phyloP scores from a whole-genome alignment of 1,140 invertebrate genomes.

The Drosophila nebulosa region DNA sequence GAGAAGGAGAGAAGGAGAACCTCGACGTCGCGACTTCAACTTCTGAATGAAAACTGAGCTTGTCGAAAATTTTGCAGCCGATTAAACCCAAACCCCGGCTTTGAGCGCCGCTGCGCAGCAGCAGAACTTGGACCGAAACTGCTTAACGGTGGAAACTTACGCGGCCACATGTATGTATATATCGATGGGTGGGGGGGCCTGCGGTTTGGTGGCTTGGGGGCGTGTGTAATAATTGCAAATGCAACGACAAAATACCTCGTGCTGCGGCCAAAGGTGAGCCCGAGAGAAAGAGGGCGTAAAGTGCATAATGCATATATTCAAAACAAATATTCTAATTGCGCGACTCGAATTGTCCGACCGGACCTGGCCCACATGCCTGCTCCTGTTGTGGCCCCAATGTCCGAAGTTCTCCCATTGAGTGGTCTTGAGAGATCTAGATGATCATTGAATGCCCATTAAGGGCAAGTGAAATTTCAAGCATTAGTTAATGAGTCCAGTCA shows the following conservation, averaged over 20 bases:
- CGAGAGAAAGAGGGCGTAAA: constrained; percentile 19
- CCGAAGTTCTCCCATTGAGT: constrained; percentile 20
- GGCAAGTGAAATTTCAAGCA: background rate
- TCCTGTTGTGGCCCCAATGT: constrained; percentile 35
- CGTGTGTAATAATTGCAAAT: constrained; percentile 24
- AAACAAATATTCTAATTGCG: constrained; percentile 42
- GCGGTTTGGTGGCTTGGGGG: constrained; percentile 16
- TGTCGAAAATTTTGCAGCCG: constrained; percentile 34
- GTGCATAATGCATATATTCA: constrained; percentile 14
- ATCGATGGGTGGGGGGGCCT: constrained; percentile 23
- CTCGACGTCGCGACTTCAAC: constrained; percentile 54
- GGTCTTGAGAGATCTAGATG: background rate
- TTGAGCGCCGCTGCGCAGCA: constrained; percentile 26
- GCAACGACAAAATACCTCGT: constrained; percentile 42
- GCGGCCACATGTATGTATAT: too few relatives aligned
- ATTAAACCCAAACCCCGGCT: constrained; percentile 62
- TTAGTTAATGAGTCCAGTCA: background rate
- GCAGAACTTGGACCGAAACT: constrained; percentile 37
- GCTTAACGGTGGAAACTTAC: background rate
- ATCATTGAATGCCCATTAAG: background rate
- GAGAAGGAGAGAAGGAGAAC: constrained; percentile 13
- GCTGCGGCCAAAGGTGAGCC: constrained; percentile 13
- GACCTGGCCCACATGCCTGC: constrained; percentile 1
- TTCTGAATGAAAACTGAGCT: constrained; percentile 76
- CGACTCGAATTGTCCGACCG: background rate